Conservation (phyloP, 2,113 vertebrate genomes). For the Crotophaga sulcirostris region DNA sequence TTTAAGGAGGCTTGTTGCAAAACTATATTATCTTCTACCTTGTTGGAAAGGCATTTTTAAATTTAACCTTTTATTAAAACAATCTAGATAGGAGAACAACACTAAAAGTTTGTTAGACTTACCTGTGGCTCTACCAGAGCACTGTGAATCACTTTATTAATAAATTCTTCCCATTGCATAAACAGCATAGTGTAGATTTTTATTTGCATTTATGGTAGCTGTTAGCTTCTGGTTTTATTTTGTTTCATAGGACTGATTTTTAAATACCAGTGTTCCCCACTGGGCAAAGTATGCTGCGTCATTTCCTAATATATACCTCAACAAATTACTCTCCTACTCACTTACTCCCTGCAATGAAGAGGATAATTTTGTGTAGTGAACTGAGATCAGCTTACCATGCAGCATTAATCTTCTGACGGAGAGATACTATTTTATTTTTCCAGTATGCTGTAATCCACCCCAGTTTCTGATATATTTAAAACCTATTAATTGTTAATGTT, state of each 20-base stretch:
- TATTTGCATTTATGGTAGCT: background rate
- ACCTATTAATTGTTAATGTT: conserved; percentile 75
- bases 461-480: conserved; percentile 58
- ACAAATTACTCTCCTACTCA: background rate
- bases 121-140: background rate
- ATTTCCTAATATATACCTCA: background rate
- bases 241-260: background rate
- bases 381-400: conserved; percentile 28
- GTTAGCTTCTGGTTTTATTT: background rate
- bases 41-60: background rate
- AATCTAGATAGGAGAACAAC: background rate
- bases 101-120: background rate
- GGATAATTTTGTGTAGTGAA: conserved; percentile 37
- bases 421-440: conserved; percentile 49
- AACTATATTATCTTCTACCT: background rate
- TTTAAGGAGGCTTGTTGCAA: background rate
- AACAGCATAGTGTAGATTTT: background rate
- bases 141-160: background rate
- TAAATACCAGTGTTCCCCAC: background rate
- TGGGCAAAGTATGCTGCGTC: background rate
- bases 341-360: background rate
- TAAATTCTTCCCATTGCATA: background rate
- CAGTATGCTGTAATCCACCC: conserved; percentile 55
- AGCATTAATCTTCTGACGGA: conserved; percentile 1
- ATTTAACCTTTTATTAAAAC: background rate